phyloP scores from a whole-genome alignment of 1,140 invertebrate species.

The Drosophila mauritiana region DNA sequence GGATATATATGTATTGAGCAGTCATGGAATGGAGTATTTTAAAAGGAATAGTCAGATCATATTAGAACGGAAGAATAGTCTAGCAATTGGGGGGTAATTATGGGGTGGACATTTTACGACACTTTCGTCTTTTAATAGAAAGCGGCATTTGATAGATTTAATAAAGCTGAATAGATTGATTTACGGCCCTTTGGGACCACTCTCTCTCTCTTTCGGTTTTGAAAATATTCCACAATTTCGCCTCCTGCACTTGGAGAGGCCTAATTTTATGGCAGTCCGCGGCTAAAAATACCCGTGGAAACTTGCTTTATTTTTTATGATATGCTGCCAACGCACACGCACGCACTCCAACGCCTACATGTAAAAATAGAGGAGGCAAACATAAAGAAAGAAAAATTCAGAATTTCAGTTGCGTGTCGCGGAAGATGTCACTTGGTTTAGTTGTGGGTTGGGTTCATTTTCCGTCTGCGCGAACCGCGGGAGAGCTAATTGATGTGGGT shows the following conservation, averaged over 20 bases:
- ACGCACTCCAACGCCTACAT: constrained; percentile 47
- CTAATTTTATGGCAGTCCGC: constrained; percentile 52
- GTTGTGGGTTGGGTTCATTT: not conserved
- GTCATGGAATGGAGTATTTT: not conserved
- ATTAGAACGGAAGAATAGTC: not conserved
- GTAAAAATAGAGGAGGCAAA: constrained; percentile 70
- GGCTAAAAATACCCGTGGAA: constrained; percentile 46
- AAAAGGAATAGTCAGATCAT: too few relatives aligned
- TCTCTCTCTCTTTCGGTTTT: not conserved
- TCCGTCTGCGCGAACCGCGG: constrained; percentile 20
- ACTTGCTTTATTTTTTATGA: constrained; percentile 54
- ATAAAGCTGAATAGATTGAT: constrained; percentile 22
- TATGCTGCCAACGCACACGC: constrained; percentile 40
- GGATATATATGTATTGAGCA: not conserved
- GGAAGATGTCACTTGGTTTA: constrained; percentile 45
- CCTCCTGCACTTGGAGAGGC: constrained; percentile 59
- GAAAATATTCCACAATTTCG: constrained; percentile 35
- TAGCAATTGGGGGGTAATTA: not conserved
- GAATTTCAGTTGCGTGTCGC: constrained; percentile 38
- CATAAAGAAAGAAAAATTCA: constrained; percentile 50
- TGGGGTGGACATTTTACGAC: constrained; percentile 10
- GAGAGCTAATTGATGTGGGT: constrained; percentile 76
- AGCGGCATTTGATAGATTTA: constrained; percentile 2
- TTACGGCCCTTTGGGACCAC: constrained; percentile 7
- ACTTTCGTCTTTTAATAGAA: constrained; percentile 15